phyloP scores from a whole-genome alignment of 1,140 invertebrate species.

The Caligus rogercresseyi region DNA sequence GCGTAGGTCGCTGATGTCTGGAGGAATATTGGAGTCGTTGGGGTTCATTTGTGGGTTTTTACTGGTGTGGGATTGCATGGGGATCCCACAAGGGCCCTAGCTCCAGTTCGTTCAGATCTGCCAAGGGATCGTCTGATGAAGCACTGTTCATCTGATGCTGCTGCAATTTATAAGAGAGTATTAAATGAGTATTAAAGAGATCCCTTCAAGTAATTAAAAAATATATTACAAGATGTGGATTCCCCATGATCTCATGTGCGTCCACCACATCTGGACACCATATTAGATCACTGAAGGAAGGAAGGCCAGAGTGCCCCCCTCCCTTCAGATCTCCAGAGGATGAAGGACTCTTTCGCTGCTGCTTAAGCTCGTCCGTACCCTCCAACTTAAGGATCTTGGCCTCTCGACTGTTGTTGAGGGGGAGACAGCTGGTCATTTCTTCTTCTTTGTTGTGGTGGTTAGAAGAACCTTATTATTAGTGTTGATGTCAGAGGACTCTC shows the following conservation, averaged over 20 bases:
- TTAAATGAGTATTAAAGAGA: background rate
- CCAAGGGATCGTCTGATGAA: background rate
- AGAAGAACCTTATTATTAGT: too few relatives aligned
- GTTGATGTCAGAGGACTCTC: too few relatives aligned
- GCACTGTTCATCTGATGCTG: background rate
- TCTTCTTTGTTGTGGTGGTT: too few relatives aligned
- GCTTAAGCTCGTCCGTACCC: too few relatives aligned
- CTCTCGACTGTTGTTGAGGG: too few relatives aligned
- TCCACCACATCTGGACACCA: slow-evolving; percentile 9
- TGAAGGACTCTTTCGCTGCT: too few relatives aligned
- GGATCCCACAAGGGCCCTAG: background rate
- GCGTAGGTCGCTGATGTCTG: slow-evolving; percentile 12
- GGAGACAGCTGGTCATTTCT: too few relatives aligned
- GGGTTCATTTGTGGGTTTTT: background rate
- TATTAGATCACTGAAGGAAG: slow-evolving; percentile 12
- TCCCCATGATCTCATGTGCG: background rate
- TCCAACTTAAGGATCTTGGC: too few relatives aligned
- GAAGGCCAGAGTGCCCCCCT: background rate
- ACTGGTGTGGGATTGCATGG: background rate
- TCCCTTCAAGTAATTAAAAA: background rate
- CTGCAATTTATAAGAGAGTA: background rate
- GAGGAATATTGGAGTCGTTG: background rate
- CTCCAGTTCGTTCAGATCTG: slow-evolving; percentile 1
- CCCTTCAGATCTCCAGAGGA: too few relatives aligned
- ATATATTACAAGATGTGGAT: background rate